Conservation (phyloP, 1,140 invertebrate species). For the Acromyrmex charruanus region DNA sequence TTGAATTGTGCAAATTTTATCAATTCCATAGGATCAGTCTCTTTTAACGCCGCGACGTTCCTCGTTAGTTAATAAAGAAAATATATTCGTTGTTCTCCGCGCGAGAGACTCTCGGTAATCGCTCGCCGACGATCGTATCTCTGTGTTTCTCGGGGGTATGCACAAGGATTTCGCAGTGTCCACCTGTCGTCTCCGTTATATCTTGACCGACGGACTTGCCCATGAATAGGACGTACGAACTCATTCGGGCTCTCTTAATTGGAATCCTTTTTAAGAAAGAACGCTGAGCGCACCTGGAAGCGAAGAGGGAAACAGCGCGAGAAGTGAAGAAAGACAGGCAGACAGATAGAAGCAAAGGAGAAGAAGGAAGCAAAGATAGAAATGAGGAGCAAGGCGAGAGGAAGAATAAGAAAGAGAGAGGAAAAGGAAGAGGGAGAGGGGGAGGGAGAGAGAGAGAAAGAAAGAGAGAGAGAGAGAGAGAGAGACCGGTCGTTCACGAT, state of each 20-base stretch:
- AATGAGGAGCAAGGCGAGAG: neutral
- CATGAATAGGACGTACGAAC: conserved; percentile 68
- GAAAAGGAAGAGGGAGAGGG: too few relatives aligned
- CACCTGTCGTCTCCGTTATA: conserved; percentile 69
- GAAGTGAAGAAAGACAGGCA: neutral
- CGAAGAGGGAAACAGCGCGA: neutral
- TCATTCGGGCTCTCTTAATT: conserved; percentile 72
- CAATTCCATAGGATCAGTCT: neutral
- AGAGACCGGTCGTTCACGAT: conserved; percentile 69
- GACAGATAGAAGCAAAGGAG: neutral
- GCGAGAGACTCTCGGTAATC: conserved; percentile 2
- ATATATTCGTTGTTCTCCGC: neutral
- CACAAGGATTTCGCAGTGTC: conserved; percentile 54
- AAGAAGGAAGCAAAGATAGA: conserved; percentile 38
- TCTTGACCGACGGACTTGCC: conserved; percentile 44
- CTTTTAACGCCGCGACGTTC: neutral
- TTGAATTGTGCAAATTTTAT: neutral
- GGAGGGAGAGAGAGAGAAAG: neutral
- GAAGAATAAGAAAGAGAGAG: neutral
- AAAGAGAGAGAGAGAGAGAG: conserved; percentile 3
- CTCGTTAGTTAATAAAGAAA: conserved; percentile 15
- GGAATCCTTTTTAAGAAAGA: conserved; percentile 70
- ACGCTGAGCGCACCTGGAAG: conserved; percentile 69
- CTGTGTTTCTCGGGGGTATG: conserved; percentile 9
- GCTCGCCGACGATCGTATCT: conserved; percentile 1